Base-by-base conservation (phyloP, 2,888 invertebrate genomes). In the Lumbricus terrestris region DNA sequence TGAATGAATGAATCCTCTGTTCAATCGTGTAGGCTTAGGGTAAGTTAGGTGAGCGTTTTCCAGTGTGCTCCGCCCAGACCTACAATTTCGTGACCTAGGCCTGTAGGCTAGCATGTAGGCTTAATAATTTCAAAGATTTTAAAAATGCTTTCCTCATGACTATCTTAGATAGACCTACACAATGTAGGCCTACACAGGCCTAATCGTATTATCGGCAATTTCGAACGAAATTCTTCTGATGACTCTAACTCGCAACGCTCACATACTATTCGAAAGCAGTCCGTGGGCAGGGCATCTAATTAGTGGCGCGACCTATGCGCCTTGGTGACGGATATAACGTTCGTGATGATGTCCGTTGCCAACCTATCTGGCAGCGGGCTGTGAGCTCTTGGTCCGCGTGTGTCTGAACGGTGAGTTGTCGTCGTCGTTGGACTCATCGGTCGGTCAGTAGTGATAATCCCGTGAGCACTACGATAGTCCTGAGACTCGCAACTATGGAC, bases 261-360 rank as follows among this genome's bases (percentile, higher is more conserved):
- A 42, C 13, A 18, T n/a, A 69, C n/a, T n/a, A 8, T n/a, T 69
- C 13, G 69, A 69, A 69, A 69, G 69, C 29, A 69, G 69, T 69
- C 69, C 69, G n/a, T 69, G 69, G 69, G 69, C 69, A 69, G 69
- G 69, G 69, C 69, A 69, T 69, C 69, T 69, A 69, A 69, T 69
- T 69, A 69, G 69, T 69, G 69, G 13, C 69, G 69, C 69, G 69
- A 69, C 69, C 69, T 69, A n/a, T 69, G 69, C 5, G 69, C 69
- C 13, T 69, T 69, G 29, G 69, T 69, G 69, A 69, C 69, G 69
- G 69, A n/a, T 69, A n/a, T 69, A 69, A 69, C n/a, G 69, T 69
- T 69, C 69, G 69, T 69, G 69, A 69, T 69, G 69, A 69, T 69
- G 69, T 6, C 13, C n/a, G 69, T n/a, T 69, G 69, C 29, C 69